These are phyloP conservation scores for Okamejei kenojei DNA, from an alignment of 2,797 vertebrate species.

Conservation along the genomic window DNA sequence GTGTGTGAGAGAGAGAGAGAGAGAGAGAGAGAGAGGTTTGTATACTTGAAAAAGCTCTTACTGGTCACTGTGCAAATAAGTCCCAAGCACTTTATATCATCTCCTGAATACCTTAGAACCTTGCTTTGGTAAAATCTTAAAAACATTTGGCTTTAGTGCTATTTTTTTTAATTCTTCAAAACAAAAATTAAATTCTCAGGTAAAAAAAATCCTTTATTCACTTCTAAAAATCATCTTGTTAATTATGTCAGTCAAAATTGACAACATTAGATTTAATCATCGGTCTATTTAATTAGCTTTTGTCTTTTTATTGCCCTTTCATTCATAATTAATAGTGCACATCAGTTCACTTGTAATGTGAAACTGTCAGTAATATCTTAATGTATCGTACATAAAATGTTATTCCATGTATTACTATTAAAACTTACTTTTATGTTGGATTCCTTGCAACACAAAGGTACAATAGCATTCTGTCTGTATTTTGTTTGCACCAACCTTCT, in stretches of 20 bases:
- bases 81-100: slow-evolving; percentile 7
- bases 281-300: neutral
- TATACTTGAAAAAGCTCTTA: neutral
- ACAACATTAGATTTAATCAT: neutral
- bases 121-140: slow-evolving; percentile 14
- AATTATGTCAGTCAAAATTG: neutral
- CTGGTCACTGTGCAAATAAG: slow-evolving; percentile 25
- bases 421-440: neutral
- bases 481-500: neutral
- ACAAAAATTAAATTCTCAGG: slow-evolving; percentile 11
- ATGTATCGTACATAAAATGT: neutral
- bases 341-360: neutral
- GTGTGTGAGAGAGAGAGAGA: too few species aligned
- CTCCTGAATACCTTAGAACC: slow-evolving; percentile 1
- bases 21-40: neutral
- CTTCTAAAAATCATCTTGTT: neutral
- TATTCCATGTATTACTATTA: neutral
- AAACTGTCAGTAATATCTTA: slow-evolving; percentile 5
- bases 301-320: neutral
- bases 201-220: neutral
- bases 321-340: neutral
- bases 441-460: slow-evolving; percentile 1
- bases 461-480: neutral
- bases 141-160: neutral
- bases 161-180: neutral